Percentiles rank a stretch among this genome's conserved stretches.
Evolutionary conservation across 2,113 vertebrate species (phyloP).

Genomic region (Hippocampus barbouri): DNA sequence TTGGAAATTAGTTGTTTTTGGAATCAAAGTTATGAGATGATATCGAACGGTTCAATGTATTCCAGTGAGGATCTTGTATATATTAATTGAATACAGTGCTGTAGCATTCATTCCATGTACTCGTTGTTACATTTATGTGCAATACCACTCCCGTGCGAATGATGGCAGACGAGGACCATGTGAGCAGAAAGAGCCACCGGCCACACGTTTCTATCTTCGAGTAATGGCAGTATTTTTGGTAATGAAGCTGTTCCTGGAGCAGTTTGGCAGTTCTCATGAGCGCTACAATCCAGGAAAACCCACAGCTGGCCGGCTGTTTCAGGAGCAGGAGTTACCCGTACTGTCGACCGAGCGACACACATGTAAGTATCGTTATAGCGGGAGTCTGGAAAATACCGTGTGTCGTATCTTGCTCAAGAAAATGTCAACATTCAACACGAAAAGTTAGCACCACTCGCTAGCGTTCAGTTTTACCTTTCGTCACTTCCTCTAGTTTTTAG

Average conservation of each 20-base stretch:
- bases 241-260: background rate
- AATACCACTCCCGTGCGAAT: constrained; percentile 25
- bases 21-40: background rate
- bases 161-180: constrained; percentile 5
- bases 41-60: background rate
- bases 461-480: background rate
- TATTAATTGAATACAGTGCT: background rate
- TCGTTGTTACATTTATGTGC: background rate
- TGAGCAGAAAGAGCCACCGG: too few species aligned
- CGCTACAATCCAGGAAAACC: background rate
- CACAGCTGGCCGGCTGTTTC: background rate
- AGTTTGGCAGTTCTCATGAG: background rate
- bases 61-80: background rate
- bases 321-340: background rate
- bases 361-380: background rate
- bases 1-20: background rate
- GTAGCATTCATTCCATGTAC: background rate
- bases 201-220: background rate
- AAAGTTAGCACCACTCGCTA: background rate
- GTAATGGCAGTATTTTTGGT: background rate
- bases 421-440: background rate
- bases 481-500: background rate
- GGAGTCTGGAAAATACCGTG: background rate
- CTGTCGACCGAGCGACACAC: background rate
- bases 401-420: background rate